phyloP scores from a whole-genome alignment of 1,140 invertebrate species.

The Telenomus remus region DNA sequence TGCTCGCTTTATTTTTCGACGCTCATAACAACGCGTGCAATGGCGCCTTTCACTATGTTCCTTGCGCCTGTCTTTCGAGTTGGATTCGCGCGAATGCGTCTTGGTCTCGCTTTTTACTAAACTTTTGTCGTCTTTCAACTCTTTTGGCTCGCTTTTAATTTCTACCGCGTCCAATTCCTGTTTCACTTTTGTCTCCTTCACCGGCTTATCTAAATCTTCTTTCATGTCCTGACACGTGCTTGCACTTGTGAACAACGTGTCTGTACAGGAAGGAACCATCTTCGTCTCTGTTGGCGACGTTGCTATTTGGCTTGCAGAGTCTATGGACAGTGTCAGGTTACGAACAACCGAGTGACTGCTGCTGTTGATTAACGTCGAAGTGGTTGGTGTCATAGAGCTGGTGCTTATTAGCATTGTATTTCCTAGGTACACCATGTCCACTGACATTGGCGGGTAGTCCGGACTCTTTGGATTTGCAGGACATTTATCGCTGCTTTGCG shows the following conservation, averaged over 20 bases:
- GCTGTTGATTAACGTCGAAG: neutral
- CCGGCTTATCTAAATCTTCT: neutral
- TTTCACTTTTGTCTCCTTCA: constrained; percentile 29
- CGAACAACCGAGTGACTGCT: constrained; percentile 1
- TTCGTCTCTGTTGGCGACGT: constrained; percentile 2
- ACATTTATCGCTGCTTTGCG: constrained; percentile 65
- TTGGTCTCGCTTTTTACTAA: constrained; percentile 17
- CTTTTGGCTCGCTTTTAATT: constrained; percentile 29
- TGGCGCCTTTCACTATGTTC: constrained; percentile 71
- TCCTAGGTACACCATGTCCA: constrained; percentile 23
- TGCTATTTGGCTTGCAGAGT: constrained; percentile 1
- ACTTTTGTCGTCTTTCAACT: constrained; percentile 33
- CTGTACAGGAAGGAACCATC: constrained; percentile 2
- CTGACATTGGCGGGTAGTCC: constrained; percentile 68
- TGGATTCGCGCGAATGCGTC: constrained; percentile 59
- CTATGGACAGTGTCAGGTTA: constrained; percentile 15
- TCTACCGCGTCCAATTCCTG: constrained; percentile 41
- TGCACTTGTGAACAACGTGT: constrained; percentile 2
- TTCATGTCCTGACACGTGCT: neutral
- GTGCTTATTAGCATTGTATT: constrained; percentile 33
- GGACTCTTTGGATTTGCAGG: constrained; percentile 69
- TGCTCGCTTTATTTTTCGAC: constrained; percentile 78
- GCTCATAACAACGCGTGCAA: constrained; percentile 78
- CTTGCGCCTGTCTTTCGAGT: constrained; percentile 65
- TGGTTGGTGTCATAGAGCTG: constrained; percentile 51